Percentiles rank a stretch among this genome's conserved stretches.
phyloP scores from a whole-genome alignment of 1,140 invertebrate genomes.

The Alviniconcha marisindica region DNA sequence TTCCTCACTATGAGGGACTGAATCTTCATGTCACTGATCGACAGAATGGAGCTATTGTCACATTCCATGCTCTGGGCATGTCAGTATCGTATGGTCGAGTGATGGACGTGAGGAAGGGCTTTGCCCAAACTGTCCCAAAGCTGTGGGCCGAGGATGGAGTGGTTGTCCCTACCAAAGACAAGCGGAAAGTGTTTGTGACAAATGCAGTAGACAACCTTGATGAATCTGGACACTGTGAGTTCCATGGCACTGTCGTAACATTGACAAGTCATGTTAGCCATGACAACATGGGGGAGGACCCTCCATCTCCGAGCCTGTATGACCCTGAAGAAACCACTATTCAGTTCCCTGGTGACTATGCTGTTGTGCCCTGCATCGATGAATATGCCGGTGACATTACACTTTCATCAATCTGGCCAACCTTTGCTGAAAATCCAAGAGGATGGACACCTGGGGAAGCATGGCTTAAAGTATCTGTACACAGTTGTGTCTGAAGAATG shows the following conservation, averaged over 20 bases:
- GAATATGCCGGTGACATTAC: not conserved
- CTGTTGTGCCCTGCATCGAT: not conserved
- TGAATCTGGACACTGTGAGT: conserved; percentile 11
- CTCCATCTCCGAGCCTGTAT: not conserved
- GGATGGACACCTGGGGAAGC: not conserved
- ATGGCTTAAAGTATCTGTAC: conserved; percentile 13
- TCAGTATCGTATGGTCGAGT: not conserved
- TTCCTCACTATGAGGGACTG: no score
- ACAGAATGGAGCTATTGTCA: conserved; percentile 1
- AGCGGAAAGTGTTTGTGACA: conserved; percentile 19
- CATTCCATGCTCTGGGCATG: conserved; percentile 4
- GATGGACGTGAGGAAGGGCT: conserved; percentile 7
- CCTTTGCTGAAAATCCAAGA: no score
- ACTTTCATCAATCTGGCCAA: not conserved
- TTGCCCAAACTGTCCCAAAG: not conserved
- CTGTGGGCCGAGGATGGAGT: conserved; percentile 25
- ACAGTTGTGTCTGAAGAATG: conserved; percentile 4
- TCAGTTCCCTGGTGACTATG: conserved; percentile 3
- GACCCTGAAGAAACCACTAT: not conserved
- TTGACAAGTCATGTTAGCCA: not conserved
- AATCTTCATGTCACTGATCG: conserved; percentile 16
- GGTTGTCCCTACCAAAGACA: conserved; percentile 16
- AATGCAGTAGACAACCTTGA: not conserved
- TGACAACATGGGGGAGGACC: not conserved
- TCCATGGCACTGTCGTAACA: conserved; percentile 24